These are phyloP conservation scores for Norana najaformis DNA, from an alignment of 2,888 invertebrate species.

Conservation along the genomic window DNA sequence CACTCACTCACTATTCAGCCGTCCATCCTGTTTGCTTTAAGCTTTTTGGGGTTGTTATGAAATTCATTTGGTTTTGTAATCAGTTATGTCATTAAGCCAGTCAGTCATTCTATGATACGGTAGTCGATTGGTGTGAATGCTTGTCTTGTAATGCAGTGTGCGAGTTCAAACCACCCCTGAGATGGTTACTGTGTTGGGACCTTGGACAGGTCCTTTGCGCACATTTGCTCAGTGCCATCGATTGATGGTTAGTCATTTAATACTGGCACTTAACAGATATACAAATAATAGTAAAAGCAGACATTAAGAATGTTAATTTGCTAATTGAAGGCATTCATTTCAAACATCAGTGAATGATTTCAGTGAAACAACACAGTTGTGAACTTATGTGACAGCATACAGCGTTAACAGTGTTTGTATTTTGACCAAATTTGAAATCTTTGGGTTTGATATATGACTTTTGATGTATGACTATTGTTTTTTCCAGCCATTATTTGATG, in stretches of 20 bases:
- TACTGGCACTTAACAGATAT: no score
- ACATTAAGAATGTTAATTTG: not conserved
- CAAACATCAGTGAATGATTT: no score
- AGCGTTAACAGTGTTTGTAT: not conserved
- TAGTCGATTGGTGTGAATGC: no score
- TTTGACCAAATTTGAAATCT: not conserved
- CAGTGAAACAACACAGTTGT: not conserved
- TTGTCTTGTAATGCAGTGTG: no score
- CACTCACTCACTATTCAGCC: not conserved
- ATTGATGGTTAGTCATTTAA: no score
- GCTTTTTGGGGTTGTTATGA: not conserved
- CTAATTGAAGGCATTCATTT: not conserved
- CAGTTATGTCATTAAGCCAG: no score
- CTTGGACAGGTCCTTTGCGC: no score
- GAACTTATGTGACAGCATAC: not conserved
- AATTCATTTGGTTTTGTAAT: not conserved
- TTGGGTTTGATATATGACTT: not conserved
- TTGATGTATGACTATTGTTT: not conserved
- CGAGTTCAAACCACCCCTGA: no score
- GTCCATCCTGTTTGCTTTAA: not conserved
- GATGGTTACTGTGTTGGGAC: no score
- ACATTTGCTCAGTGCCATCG: no score
- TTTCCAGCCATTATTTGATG: slow-evolving; percentile 66
- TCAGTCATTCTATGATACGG: no score
- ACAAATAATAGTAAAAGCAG: no score